Conservation (phyloP, 2,888 invertebrate genomes). For the Bellardia bayeri region DNA sequence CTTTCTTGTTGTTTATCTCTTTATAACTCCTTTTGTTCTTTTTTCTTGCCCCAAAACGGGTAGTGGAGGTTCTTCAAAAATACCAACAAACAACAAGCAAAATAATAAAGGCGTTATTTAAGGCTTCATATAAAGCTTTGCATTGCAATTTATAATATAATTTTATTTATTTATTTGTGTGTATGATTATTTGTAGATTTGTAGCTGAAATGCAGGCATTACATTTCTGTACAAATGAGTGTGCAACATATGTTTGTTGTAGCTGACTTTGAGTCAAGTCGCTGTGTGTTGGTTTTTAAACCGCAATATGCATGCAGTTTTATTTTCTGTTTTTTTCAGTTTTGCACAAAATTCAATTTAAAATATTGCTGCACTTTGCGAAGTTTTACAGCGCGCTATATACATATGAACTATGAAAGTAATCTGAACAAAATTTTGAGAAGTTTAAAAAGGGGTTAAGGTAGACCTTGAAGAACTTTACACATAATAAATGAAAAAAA, state of each 20-base stretch:
- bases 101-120: conserved; percentile 70
- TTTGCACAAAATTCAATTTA: conserved; percentile 79
- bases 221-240: neutral
- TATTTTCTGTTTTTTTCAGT: conserved; percentile 8
- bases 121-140: conserved; percentile 64
- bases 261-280: conserved; percentile 24
- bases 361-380: conserved; percentile 80
- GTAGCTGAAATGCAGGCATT: conserved; percentile 36
- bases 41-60: conserved; percentile 24
- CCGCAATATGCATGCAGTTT: conserved; percentile 23
- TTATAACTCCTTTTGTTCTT: neutral
- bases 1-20: conserved; percentile 31
- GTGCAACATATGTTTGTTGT: conserved; percentile 27
- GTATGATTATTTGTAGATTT: conserved; percentile 50
- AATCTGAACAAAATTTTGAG: neutral
- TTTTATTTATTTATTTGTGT: conserved; percentile 60
- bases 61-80: conserved; percentile 43
- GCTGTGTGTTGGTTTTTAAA: conserved; percentile 27
- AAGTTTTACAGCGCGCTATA: conserved; percentile 17
- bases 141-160: conserved; percentile 68
- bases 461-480: neutral
- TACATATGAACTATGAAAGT: neutral
- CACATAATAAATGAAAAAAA: too few species aligned
- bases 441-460: neutral
- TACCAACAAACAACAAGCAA: neutral